Base-by-base conservation (phyloP, 2,113 vertebrate species). In the Globicephala melas region DNA sequence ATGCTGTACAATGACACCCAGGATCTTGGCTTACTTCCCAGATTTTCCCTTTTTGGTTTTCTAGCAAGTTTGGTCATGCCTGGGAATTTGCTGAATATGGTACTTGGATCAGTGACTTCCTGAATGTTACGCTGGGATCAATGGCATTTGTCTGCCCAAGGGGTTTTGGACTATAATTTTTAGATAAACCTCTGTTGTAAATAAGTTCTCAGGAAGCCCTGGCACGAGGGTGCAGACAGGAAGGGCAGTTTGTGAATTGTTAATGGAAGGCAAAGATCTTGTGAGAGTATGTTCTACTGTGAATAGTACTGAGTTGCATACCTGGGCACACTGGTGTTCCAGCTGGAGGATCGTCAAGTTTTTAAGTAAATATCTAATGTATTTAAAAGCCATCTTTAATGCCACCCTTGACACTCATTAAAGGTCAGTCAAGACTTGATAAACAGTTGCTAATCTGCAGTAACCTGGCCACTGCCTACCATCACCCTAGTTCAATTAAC, bases 1-100 rank as follows among this genome's bases (percentile, higher is more conserved):
- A 77, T 84, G 53, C 50, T 79, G 31, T 80, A 80, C 92, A 81
- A 87, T 62, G 94, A 97, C 92, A 97, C 80, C 58, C 83, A 95
- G 76, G 92, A 76, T 85, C 91, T 92, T 97, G 97, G 95, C 70
- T 71, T 55, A 55, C 4, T 90, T 97, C 97, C 97, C 84, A 65
- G 92, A 84, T 92, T 55, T 85, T 50, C 82, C 77, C 62, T 50
- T 96, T 92, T 90, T 63, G 83, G 73, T 96, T 97, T 97, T 92
- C 83, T 67, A 96, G 73, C 77, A 93, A 95, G 95, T 97, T 96
- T 28, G 36, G 73, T 92, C 82, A 95, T 87, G 91, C 86, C 58
- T 94, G 90, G 87, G 70, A 96, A 96, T 96, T 85, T 97, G 95
- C 80, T 94, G 95, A 96, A 94, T 87, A 70, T 74, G 70, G 65